Base-by-base conservation (phyloP, 1,140 invertebrate genomes). In the Drosophila lacteicornis region DNA sequence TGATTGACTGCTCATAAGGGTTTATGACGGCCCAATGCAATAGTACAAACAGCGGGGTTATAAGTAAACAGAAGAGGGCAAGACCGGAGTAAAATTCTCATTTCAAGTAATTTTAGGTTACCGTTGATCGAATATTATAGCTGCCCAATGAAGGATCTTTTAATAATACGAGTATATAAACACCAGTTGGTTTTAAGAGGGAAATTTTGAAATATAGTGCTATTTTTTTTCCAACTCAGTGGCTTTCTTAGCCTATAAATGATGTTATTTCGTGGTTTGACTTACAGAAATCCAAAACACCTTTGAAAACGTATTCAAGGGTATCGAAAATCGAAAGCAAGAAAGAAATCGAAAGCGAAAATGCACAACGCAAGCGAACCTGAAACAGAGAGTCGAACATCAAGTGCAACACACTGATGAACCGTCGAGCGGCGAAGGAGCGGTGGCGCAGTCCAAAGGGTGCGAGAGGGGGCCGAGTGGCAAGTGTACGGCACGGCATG, bases 321-420 rank as follows among this genome's bases (percentile, higher is more conserved):
- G 85, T 90, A 88, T 88, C 47, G 49, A 80, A 82, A 86, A 87
- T 80, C 84, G 83, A 87, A 87, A 87, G 80, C 82, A 70, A 66
- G 66, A 83, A 84, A 83, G 80, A 87, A 87, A 88, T 88, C 83
- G 83, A 87, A 87, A 84, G 84, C 83, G 80, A 85, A 88, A 63
- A 55, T 51, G 75, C 59, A 49, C 45, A 69, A 51, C 66, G 61
- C 49, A 59, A 68, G 42, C 56, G 59, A 73, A 79, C 40, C 71
- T 43, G 65, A 65, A 57, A 79, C 42, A 40, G 27, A 47, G 43
- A 71, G 49, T 36, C 66, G 63, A 82, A 65, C 71, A 87, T 87
- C 79, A 87, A 88, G 84, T 87, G 84, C 84, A 87, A 80, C 80
- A 80, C 77, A 80, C 84, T 78, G 82, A 81, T 80, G 73, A 84